Percentiles rank a stretch among this genome's conserved stretches.
Conservation (phyloP, 2,888 invertebrate species). For the Uropetala carovei region DNA sequence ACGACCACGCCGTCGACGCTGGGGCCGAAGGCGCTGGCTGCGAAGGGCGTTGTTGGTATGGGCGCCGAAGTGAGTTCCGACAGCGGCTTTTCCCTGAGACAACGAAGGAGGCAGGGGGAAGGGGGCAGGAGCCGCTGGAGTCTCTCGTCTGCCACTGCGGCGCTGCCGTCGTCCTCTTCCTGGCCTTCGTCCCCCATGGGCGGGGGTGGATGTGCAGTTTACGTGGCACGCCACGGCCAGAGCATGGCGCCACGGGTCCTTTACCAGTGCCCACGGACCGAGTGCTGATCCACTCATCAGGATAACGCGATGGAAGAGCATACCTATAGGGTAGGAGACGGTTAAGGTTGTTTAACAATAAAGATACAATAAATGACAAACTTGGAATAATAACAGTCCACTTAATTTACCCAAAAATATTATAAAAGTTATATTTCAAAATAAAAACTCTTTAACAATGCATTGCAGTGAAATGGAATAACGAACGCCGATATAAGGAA, state of each 20-base stretch:
- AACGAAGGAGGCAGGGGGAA: constrained; percentile 29
- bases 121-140: constrained; percentile 48
- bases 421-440: no score
- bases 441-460: no score
- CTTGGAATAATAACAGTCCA: no score
- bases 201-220: constrained; percentile 84
- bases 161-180: constrained; percentile 95
- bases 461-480: no score
- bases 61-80: constrained; percentile 53
- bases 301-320: constrained; percentile 92
- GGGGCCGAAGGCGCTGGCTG: constrained; percentile 92
- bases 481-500: no score
- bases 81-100: constrained; percentile 52
- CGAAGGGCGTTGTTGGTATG: constrained; percentile 60
- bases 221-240: constrained; percentile 90
- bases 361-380: no score
- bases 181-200: constrained; percentile 91
- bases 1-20: constrained; percentile 97
- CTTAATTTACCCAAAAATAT: no score
- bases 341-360: not conserved
- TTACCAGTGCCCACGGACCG: constrained; percentile 91
- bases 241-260: constrained; percentile 89
- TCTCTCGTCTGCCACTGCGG: constrained; percentile 77
- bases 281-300: constrained; percentile 94
- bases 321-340: constrained; percentile 79